Evolutionary conservation across 2,113 vertebrate species (phyloP).

Genomic region (Hypomesus transpacificus): DNA sequence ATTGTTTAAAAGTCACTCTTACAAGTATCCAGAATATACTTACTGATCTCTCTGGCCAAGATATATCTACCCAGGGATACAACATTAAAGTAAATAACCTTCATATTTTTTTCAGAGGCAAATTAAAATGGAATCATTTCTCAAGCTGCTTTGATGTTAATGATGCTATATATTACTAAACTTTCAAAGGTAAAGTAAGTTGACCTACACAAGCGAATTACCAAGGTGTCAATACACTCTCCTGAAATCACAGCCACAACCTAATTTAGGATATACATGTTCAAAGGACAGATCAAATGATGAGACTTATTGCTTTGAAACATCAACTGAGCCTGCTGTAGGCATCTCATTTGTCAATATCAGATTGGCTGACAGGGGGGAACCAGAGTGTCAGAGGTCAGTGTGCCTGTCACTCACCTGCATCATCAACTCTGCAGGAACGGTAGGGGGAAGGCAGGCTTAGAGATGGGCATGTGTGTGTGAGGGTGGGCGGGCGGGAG

Average conservation of each 20-base stretch:
- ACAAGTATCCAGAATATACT: too few species aligned
- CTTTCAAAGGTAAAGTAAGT: too few species aligned
- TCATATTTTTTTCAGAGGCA: too few species aligned
- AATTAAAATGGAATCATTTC: too few species aligned
- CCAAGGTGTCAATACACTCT: too few species aligned
- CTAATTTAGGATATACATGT: background rate
- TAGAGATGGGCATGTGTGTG: conserved; percentile 21
- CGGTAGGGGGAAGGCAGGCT: background rate
- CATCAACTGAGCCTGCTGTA: background rate
- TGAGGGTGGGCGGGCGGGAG: conserved; percentile 15
- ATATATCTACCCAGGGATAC: background rate
- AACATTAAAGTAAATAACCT: too few species aligned
- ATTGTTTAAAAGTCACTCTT: too few species aligned
- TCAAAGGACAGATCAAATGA: background rate
- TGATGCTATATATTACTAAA: too few species aligned
- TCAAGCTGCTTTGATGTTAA: background rate
- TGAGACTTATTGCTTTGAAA: background rate
- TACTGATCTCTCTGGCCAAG: too few species aligned
- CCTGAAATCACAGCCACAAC: too few species aligned
- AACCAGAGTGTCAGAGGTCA: conserved; percentile 13
- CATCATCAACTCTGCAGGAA: conserved; percentile 32
- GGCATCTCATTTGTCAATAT: conserved; percentile 28
- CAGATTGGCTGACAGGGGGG: conserved; percentile 4
- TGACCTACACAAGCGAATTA: too few species aligned
- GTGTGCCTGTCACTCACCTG: conserved; percentile 38